Base-by-base conservation (phyloP, 2,113 vertebrate species). In the Phylloscopus trochilus region DNA sequence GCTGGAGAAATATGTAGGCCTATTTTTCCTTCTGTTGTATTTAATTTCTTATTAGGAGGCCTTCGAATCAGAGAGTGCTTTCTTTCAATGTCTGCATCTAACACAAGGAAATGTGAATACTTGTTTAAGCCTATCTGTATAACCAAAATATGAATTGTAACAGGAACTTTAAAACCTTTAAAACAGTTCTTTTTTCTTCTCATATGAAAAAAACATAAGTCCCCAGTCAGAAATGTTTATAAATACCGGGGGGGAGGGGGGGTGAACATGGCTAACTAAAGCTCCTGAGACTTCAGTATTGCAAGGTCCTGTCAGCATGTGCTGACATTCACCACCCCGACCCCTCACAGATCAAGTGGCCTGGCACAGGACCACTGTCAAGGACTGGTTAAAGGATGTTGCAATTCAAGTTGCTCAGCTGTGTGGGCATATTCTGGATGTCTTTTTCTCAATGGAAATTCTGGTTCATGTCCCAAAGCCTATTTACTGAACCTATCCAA, bases 211-310 rank as follows among this genome's bases (percentile, higher is more conserved):
- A 44, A 49, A 41, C 15, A 2, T 41, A 28, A 20, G 8, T 66
- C 23, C 24, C 2, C 8, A 44, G 37, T 55, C 13, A 74, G 55
- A 68, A 77, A 26, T 74, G 20, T 33, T 58, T 88, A 39, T 30
- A 44, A 47, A 35, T 26, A 41, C 11, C 12, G 41, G 6, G 4
- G 2, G 4, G 7, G 5, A 2, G 4, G 3, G 0, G 0, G 4
- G 20, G 10, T 31, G 33, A 49, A 33, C 7, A 18, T 28, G 13
- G 72, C 37, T 76, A 31, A 33, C 37, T 26, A 13, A 66, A 83
- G n/a, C 41, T 72, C 31, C 67, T 67, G 47, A 62, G 31, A 33
- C 43, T 92, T 73, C 39, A 37, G 2, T 64, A 28, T n/a, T 68
- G 28, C 7, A 35, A 14, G 15, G 11, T 59, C 16, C 28, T 72